Evolutionary conservation across 2,113 vertebrate species (phyloP), one percentile per base, ranked within the genome.

Genomic region (Thalassoma bifasciatum): DNA sequence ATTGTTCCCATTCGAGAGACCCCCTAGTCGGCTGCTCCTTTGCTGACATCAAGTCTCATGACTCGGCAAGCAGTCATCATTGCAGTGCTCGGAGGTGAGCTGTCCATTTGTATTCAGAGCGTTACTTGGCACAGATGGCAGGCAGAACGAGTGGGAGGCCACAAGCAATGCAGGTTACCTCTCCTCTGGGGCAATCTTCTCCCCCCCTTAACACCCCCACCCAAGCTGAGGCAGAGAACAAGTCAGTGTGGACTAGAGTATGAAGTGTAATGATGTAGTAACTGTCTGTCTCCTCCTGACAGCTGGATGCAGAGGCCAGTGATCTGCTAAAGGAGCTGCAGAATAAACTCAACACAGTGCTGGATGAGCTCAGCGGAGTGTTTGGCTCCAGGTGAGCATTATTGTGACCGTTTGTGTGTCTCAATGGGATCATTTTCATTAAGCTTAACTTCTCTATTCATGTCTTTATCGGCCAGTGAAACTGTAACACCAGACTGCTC

Each of bases 301-400:
- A 99, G 98, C 85, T 99, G 92, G 97, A 99, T 88, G 92, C 95
- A 13, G 98, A 99, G 89, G 97, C 98, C 52, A 97, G 97, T 61
- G 81, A 89, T 64, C 83, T 95, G 84, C 95, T 99, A 9, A 99
- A 98, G 89, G 98, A 97, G 90, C 95, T 99, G 75, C 98, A 99
- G 86, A 93, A 96, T 75, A 97, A 96, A 90, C 98, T 99, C 72
- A 96, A 92, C 80, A 93, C 84, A 0, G 97, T 97, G 5, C 88
- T 99, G 89, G 98, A 99, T 89, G 95, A 97, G 72, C 96, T 99
- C 79, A 97, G 98, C 1, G 72, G 93, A 54, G 95, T 91, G 0
- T 98, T 97, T 0, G 95, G 95, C 37, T 93, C 95, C 89, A 99
- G 98, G 98, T 99, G 94, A 94, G 86, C 54, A 34, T 59, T 53